phyloP scores from a whole-genome alignment of 2,888 invertebrate genomes.

The Polymixis lichenea region DNA sequence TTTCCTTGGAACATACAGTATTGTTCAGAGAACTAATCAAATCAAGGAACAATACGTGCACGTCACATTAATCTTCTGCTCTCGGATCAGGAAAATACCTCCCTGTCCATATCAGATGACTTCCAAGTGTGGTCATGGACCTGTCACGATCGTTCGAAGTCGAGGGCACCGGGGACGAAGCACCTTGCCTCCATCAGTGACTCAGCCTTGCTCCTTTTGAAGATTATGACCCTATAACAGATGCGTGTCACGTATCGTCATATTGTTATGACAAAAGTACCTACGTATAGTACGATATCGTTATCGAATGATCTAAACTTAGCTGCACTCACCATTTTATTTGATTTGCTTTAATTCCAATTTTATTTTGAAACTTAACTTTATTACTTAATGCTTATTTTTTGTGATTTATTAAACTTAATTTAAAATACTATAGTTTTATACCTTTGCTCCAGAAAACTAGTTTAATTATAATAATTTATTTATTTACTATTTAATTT shows the following conservation, averaged over 20 bases:
- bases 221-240: slow-evolving; percentile 69
- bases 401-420: not conserved
- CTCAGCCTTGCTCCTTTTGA: slow-evolving; percentile 73
- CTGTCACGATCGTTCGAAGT: slow-evolving; percentile 79
- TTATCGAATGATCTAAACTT: not conserved
- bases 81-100: slow-evolving; percentile 72
- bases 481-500: too few relatives aligned
- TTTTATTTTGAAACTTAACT: not conserved
- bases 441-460: not conserved
- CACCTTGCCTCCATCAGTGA: slow-evolving; percentile 66
- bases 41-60: slow-evolving; percentile 33
- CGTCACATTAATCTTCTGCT: slow-evolving; percentile 35
- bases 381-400: not conserved
- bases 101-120: slow-evolving; percentile 67
- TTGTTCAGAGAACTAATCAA: slow-evolving; percentile 27
- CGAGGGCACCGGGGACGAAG: slow-evolving; percentile 73
- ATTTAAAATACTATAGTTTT: not conserved
- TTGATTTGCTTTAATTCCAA: not conserved
- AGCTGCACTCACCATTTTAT: not conserved
- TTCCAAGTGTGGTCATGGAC: slow-evolving; percentile 71
- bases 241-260: slow-evolving; percentile 71
- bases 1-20: slow-evolving; percentile 33
- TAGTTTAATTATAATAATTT: not conserved
- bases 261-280: slow-evolving; percentile 45
- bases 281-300: not conserved